Evolutionary conservation across 2,797 vertebrate species (phyloP).

Genomic region (Dendrocincla fuliginosa): DNA sequence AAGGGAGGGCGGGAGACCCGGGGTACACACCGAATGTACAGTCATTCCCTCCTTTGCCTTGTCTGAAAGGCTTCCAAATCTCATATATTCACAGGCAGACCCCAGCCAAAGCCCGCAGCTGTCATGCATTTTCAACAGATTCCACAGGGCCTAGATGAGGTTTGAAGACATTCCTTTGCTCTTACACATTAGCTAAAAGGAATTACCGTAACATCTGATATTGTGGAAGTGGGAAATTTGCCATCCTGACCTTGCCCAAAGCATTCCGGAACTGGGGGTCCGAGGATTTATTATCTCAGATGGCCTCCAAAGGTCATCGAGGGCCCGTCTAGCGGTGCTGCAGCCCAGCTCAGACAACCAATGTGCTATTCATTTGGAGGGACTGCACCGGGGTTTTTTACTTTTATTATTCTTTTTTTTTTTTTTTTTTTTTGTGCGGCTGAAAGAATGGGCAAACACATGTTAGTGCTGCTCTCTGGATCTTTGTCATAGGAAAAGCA

Average conservation of each 20-base stretch:
- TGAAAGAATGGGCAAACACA: slow-evolving; percentile 82
- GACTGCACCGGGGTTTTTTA: slow-evolving; percentile 31
- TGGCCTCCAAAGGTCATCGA: slow-evolving; percentile 82
- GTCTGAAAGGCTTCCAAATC: slow-evolving; percentile 84
- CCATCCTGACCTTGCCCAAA: slow-evolving; percentile 92
- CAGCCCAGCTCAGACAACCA: slow-evolving; percentile 71
- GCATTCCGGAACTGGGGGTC: slow-evolving; percentile 90
- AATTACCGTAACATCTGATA: slow-evolving; percentile 98
- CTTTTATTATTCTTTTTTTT: background rate
- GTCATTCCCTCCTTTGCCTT: slow-evolving; percentile 74
- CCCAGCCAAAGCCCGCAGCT: slow-evolving; percentile 91
- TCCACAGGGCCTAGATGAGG: slow-evolving; percentile 90
- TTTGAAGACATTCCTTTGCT: slow-evolving; percentile 91
- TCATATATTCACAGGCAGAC: slow-evolving; percentile 84
- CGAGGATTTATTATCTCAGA: slow-evolving; percentile 90
- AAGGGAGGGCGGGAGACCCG: background rate
- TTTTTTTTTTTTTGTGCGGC: slow-evolving; percentile 34
- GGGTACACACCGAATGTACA: slow-evolving; percentile 68
- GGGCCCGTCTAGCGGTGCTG: slow-evolving; percentile 58
- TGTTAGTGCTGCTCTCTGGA: slow-evolving; percentile 85
- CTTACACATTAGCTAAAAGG: slow-evolving; percentile 94
- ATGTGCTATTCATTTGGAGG: slow-evolving; percentile 84
- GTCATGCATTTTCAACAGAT: slow-evolving; percentile 99
- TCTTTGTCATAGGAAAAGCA: slow-evolving; percentile 95
- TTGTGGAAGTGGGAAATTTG: slow-evolving; percentile 94